Percentiles rank a stretch among this genome's conserved stretches.
Evolutionary conservation across 1,140 invertebrate species (phyloP).

Genomic region (Cyrtorhinus lividipennis): DNA sequence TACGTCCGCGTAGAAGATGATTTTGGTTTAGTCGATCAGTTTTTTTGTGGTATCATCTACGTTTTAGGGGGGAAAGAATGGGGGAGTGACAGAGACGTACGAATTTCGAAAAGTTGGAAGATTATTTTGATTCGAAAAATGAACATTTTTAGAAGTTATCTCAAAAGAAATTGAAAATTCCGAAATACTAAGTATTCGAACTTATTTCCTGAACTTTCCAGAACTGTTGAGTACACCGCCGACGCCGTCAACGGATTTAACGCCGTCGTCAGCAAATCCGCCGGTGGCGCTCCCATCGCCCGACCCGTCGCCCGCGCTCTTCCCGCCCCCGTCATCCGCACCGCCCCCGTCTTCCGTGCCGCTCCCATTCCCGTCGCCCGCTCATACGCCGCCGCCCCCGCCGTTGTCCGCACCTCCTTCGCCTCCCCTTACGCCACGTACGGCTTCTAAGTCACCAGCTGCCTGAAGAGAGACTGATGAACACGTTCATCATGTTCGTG

Average conservation of each 20-base stretch:
- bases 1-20: too few relatives aligned
- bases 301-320: background rate
- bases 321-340: constrained; percentile 32
- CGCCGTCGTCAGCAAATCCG: constrained; percentile 28
- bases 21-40: too few relatives aligned
- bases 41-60: too few relatives aligned
- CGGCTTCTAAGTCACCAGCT: constrained; percentile 3
- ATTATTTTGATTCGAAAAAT: too few relatives aligned
- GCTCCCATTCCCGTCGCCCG: constrained; percentile 3
- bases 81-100: too few relatives aligned
- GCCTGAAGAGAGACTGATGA: too few relatives aligned
- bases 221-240: constrained; percentile 30
- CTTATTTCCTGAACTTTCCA: background rate
- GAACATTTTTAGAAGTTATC: too few relatives aligned
- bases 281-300: constrained; percentile 12
- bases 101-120: too few relatives aligned
- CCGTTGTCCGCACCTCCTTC: background rate
- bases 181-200: too few relatives aligned
- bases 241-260: constrained; percentile 32
- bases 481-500: background rate
- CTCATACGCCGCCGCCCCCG: background rate
- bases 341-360: constrained; percentile 37
- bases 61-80: too few relatives aligned
- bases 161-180: too few relatives aligned
- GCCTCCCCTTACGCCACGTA: constrained; percentile 2